These are phyloP conservation scores for Drosophila tripunctata DNA, from an alignment of 2,888 invertebrate genomes.

Conservation along the genomic window DNA sequence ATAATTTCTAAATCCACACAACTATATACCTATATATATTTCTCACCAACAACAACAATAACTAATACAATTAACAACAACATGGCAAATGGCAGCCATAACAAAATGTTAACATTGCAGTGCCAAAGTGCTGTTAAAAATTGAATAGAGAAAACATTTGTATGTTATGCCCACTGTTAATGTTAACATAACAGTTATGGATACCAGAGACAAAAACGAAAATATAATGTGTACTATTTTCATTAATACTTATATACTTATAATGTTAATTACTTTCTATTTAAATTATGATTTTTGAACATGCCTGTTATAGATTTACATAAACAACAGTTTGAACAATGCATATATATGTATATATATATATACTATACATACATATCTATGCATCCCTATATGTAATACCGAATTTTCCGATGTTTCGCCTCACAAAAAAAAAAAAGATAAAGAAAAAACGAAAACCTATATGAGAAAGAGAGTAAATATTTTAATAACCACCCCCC, in stretches of 20 bases:
- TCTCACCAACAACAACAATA: conserved; percentile 21
- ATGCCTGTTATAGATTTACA: conserved; percentile 54
- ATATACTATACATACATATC: conserved; percentile 40
- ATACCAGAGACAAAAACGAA: conserved; percentile 10
- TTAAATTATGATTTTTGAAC: conserved; percentile 67
- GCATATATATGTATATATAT: conserved; percentile 55
- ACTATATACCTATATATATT: conserved; percentile 6
- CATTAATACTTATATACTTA: conserved; percentile 51
- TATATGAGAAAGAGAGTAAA: conserved; percentile 34
- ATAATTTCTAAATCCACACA: conserved; percentile 52
- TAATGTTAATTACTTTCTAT: conserved; percentile 71
- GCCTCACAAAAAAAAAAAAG: conserved; percentile 81
- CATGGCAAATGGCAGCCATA: conserved; percentile 33
- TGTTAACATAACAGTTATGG: conserved; percentile 27
- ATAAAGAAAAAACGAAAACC: conserved; percentile 17
- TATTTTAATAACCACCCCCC: conserved; percentile 42
- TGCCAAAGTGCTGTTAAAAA: neutral
- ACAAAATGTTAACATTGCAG: conserved; percentile 7
- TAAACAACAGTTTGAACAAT: conserved; percentile 7
- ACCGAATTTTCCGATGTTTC: conserved; percentile 85
- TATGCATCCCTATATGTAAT: conserved; percentile 82
- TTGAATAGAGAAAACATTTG: neutral
- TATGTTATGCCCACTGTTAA: neutral
- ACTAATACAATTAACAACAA: conserved; percentile 26
- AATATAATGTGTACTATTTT: conserved; percentile 39